Percentiles rank a stretch among this genome's conserved stretches.
Evolutionary conservation across 2,797 vertebrate species (phyloP).

Genomic region (Enteromius viviparus): DNA sequence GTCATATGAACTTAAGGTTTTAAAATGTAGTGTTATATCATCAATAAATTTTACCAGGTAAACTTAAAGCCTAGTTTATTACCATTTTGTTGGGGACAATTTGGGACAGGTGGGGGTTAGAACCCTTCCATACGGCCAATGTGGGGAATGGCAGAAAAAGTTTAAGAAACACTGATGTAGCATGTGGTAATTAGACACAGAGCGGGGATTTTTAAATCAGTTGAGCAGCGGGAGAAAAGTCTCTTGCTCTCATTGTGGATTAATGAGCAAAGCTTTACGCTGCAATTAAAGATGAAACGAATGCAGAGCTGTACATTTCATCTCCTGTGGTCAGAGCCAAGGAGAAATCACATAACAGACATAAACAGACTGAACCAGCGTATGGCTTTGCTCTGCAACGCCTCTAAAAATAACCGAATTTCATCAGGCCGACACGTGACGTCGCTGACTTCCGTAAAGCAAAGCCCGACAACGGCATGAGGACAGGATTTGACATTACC

Average conservation of each 20-base stretch:
- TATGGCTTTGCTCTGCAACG: background rate
- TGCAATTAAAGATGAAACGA: constrained; percentile 53
- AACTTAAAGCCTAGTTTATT: too few relatives aligned
- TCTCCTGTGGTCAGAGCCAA: constrained; percentile 20
- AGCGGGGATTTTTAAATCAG: constrained; percentile 39
- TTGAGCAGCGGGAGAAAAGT: constrained; percentile 43
- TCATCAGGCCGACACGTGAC: background rate
- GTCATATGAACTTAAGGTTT: background rate
- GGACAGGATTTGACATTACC: constrained; percentile 31
- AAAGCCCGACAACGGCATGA: background rate
- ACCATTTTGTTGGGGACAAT: too few relatives aligned
- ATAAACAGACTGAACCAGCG: background rate
- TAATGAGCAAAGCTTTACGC: constrained; percentile 52
- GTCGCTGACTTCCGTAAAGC: background rate
- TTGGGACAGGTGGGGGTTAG: too few relatives aligned
- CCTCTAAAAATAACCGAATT: background rate
- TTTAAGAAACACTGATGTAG: background rate
- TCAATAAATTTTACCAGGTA: too few relatives aligned
- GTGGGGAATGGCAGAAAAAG: too few relatives aligned
- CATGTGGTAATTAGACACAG: constrained; percentile 41
- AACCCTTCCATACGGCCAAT: too few relatives aligned
- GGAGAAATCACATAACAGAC: background rate
- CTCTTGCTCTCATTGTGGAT: constrained; percentile 45
- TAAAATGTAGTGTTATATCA: background rate
- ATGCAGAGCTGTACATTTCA: constrained; percentile 40